phyloP scores from a whole-genome alignment of 2,797 vertebrate species.

The Pristis pectinata region DNA sequence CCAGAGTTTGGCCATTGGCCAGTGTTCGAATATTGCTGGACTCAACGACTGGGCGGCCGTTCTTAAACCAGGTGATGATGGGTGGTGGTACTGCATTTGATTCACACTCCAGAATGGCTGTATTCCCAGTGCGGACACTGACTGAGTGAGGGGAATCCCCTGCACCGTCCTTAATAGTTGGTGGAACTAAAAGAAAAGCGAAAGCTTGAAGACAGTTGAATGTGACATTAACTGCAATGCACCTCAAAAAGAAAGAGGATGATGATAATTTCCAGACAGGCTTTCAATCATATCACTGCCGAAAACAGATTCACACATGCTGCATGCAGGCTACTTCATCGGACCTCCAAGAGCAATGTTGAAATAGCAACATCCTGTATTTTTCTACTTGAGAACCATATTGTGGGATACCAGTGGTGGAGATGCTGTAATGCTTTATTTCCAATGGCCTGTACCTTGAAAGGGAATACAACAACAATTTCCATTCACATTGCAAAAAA shows the following conservation, averaged over 20 bases:
- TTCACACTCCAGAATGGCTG: conserved; percentile 73
- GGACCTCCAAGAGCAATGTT: background rate
- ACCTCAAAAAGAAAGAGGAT: background rate
- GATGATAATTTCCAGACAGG: background rate
- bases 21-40: conserved; percentile 61
- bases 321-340: background rate
- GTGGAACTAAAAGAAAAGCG: conserved; percentile 67
- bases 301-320: background rate
- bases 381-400: background rate
- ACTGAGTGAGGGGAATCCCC: conserved; percentile 67
- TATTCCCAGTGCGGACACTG: conserved; percentile 65
- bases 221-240: background rate
- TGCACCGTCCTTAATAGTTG: conserved; percentile 75
- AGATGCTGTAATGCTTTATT: background rate
- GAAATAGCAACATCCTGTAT: background rate
- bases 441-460: too few relatives aligned
- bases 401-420: background rate
- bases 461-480: too few relatives aligned
- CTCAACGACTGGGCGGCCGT: conserved; percentile 63
- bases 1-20: conserved; percentile 66
- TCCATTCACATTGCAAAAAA: too few relatives aligned
- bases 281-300: background rate
- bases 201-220: background rate
- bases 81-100: conserved; percentile 86
- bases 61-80: conserved; percentile 87